Percentiles rank a stretch among this genome's conserved stretches.
Evolutionary conservation across 2,797 vertebrate species (phyloP).

Genomic region (Mastacembelus armatus): DNA sequence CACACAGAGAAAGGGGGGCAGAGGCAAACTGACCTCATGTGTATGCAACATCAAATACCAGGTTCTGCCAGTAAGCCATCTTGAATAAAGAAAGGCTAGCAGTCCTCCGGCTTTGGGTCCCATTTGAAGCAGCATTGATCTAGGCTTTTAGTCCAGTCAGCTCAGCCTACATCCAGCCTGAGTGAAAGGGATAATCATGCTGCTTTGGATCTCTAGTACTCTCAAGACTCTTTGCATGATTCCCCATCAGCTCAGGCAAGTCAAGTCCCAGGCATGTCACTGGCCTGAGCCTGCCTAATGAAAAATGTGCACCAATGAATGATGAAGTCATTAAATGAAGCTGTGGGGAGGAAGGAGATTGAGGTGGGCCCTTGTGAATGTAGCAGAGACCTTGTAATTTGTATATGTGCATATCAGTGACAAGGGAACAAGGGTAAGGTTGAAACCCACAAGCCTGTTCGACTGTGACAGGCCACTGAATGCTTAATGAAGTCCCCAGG

Average conservation of each 20-base stretch:
- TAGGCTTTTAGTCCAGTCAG: conserved; percentile 61
- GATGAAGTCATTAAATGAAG: conserved; percentile 73
- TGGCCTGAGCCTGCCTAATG: conserved; percentile 41
- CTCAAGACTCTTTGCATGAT: conserved; percentile 55
- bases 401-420: conserved; percentile 73
- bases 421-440: conserved; percentile 66
- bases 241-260: conserved; percentile 59
- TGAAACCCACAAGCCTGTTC: conserved; percentile 62
- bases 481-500: conserved; percentile 60
- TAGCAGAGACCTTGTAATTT: conserved; percentile 63
- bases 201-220: conserved; percentile 61
- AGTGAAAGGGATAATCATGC: conserved; percentile 65
- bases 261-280: conserved; percentile 39
- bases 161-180: conserved; percentile 60
- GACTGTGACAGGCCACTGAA: conserved; percentile 65
- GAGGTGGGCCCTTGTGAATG: conserved; percentile 51
- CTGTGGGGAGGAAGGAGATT: conserved; percentile 43
- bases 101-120: conserved; percentile 47
- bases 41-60: conserved; percentile 10
- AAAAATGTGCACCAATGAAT: conserved; percentile 50
- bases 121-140: conserved; percentile 67
- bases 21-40: conserved; percentile 25
- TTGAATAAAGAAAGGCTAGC: conserved; percentile 57
- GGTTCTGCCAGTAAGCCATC: conserved; percentile 49
- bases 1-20: conserved; percentile 2